phyloP scores from a whole-genome alignment of 35 echinoderm and acorn worm species.

The Nesometra sesokonis region DNA sequence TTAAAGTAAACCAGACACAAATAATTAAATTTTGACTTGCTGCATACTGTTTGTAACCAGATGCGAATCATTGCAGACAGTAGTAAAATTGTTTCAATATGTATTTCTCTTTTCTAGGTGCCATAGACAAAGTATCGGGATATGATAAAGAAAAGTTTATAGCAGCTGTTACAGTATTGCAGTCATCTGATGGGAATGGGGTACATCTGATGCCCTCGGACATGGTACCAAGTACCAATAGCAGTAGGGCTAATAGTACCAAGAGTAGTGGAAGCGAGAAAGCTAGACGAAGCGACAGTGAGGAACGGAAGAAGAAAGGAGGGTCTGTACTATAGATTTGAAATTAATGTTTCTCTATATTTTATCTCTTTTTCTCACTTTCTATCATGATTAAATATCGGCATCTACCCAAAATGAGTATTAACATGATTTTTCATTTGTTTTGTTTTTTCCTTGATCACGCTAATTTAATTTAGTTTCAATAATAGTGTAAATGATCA shows the following conservation, averaged over 20 bases:
- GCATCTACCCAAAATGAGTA: no score
- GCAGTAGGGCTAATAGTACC: neutral
- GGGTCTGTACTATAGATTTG: neutral
- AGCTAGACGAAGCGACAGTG: neutral
- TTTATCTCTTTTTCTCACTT: neutral
- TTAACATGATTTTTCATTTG: no score
- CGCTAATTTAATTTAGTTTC: no score
- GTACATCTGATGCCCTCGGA: neutral
- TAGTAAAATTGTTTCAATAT: no score
- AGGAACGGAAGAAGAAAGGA: neutral
- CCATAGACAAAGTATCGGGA: neutral
- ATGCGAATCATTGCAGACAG: no score
- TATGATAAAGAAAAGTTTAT: neutral
- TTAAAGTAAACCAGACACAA: no score
- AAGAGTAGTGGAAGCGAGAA: neutral
- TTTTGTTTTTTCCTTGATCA: no score
- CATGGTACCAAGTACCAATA: neutral
- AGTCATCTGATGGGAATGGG: neutral
- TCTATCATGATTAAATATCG: no score
- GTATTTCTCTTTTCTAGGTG: neutral
- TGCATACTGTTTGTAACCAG: no score
- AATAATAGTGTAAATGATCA: no score
- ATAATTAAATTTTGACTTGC: no score
- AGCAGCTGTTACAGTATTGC: neutral
- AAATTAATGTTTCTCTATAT: neutral